Base-by-base conservation (phyloP, 2,888 invertebrate species). In the Scaptomyza cyrtandrae region DNA sequence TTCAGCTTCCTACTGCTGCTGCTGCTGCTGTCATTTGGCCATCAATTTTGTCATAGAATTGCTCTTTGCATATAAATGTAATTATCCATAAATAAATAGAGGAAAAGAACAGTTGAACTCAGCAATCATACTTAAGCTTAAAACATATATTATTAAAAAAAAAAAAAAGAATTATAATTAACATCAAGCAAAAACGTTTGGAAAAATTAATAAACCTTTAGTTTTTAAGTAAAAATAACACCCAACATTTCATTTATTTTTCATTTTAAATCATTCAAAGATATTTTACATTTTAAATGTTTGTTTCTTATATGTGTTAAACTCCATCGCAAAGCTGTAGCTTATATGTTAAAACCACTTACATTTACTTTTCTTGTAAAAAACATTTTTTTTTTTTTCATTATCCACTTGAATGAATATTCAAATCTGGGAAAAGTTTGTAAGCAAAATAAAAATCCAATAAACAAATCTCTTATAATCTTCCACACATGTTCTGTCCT, bases 401-500 rank as follows among this genome's bases (percentile, higher is more conserved):
- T 3, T 29, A 27, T 3, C 3, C 10, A n/a, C 11, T 44, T 1
- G 19, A 24, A 24, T 50, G 55, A 54, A 48, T 53, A 54, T 61
- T 54, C 41, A 29, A 0, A 57, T 41, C 24, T 63, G 44, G 24
- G 5, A 43, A 35, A 43, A 27, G 41, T 9, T 39, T 13, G 6
- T 13, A 41, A 13, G 27, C 11, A 35, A 11, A 35, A 9, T 14
- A 41, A 19, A 33, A 37, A 44, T 52, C 58, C 19, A 57, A 58
- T 19, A 16, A 31, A 31, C 37, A 63, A 69, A 60, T 63, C 63
- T 56, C 6, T n/a, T 53, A 46, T 75, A 64, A 73, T 63, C 71
- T 60, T 44, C 19, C 57, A 37, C 59, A 57, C 53, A 62, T 69
- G 69, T 50, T 6, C 24, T 19, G n/a, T 54, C 5, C 39, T 19